phyloP scores from a whole-genome alignment of 2,113 vertebrate species.

The Nothobranchius kuhntae region DNA sequence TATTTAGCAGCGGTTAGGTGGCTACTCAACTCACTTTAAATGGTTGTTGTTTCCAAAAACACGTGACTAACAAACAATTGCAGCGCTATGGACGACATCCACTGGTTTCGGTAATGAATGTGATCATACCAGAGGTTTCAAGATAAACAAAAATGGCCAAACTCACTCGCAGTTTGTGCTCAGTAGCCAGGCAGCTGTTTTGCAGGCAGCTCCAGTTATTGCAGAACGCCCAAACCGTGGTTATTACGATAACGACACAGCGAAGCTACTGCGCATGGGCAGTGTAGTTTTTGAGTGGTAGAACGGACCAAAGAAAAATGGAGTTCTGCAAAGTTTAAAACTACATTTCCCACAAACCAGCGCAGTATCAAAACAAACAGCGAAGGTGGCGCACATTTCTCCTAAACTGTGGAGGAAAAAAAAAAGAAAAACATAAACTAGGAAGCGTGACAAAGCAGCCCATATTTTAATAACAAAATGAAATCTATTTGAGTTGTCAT shows the following conservation, averaged over 20 bases:
- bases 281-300: constrained; percentile 42
- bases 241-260: constrained; percentile 20
- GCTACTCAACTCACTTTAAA: not conserved
- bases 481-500: not conserved
- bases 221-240: no score
- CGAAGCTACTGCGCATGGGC: constrained; percentile 11
- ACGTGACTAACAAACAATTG: not conserved
- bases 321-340: not conserved
- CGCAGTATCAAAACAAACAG: constrained; percentile 3
- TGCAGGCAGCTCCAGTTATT: constrained; percentile 18
- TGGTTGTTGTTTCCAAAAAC: not conserved
- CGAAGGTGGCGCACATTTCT: constrained; percentile 12
- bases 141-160: not conserved
- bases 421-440: constrained; percentile 58
- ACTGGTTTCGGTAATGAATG: not conserved
- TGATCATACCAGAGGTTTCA: not conserved
- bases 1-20: not conserved
- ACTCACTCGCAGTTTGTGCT: constrained; percentile 14
- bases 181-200: constrained; percentile 26
- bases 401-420: not conserved
- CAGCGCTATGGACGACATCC: not conserved
- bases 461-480: not conserved
- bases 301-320: fast-evolving
- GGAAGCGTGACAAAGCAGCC: constrained; percentile 45
- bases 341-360: constrained; percentile 33